These are phyloP conservation scores for Serinus canaria DNA, from an alignment of 2,113 vertebrate species.

Conservation along the genomic window DNA sequence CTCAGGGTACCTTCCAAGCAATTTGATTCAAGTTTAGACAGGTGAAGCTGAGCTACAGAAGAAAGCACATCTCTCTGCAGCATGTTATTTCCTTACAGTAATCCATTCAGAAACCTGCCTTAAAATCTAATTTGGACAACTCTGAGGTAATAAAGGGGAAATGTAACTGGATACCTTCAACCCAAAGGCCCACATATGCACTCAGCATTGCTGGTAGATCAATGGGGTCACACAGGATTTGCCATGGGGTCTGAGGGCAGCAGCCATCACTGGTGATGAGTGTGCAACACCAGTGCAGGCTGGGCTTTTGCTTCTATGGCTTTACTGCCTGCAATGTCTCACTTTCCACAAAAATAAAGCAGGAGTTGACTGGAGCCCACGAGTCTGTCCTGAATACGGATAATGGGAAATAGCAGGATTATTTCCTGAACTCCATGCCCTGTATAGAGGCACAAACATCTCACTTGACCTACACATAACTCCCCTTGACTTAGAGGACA, in stretches of 20 bases:
- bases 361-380: neutral
- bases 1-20: conserved; percentile 46
- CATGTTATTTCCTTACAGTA: neutral
- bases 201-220: neutral
- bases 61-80: conserved; percentile 1
- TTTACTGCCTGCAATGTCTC: neutral
- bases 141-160: neutral
- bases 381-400: neutral
- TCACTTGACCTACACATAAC: neutral
- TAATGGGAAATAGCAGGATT: neutral
- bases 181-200: neutral
- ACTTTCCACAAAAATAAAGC: neutral
- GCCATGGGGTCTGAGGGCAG: neutral
- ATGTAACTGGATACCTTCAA: neutral
- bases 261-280: neutral
- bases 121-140: neutral
- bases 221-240: neutral
- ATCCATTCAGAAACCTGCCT: conserved; percentile 12
- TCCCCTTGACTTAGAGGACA: neutral
- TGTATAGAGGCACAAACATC: neutral
- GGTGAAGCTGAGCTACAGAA: neutral
- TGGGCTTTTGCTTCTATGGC: neutral
- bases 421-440: fast-evolving
- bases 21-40: conserved; percentile 60
- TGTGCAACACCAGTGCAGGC: fast-evolving